Base-by-base conservation (phyloP, 2,113 vertebrate species). In the Hippocampus abdominalis region DNA sequence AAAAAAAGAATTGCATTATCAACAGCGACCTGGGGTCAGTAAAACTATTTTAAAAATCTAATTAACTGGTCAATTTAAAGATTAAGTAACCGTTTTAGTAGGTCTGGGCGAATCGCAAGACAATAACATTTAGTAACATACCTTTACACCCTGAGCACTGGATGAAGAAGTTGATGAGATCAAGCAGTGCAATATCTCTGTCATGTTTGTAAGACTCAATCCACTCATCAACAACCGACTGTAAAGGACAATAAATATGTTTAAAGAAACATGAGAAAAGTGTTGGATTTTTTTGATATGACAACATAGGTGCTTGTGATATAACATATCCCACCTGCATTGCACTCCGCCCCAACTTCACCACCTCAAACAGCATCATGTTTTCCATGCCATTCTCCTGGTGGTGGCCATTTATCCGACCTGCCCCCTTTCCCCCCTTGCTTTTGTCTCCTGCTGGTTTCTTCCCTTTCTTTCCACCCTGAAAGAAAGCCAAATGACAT, bases 71-170 rank as follows among this genome's bases (percentile, higher is more conserved):
- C 32, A 36, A 36, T 36, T 36, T 36, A 36, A 36, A 36, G 5
- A 36, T 36, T 36, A 36, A 36, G 32, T 36, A 36, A 36, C 32
- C 5, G 32, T 36, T 5, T 36, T 36, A 36, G 32, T 36, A 36
- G 4, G 32, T 4, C 32, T 6, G 32, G 5, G 32, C 32, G 32
- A 36, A 36, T 36, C 5, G 32, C 32, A 36, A 36, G 32, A 36
- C 6, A 44, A 36, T 15, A 12, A 4, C 29, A 46, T 9, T 25
- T 25, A 6, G 8, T 36, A 32, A 77, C 90, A 85, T 91, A 98
- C 97, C 97, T 99, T 98, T 98, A 86, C 97, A 99, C 84, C 97
- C 97, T 69, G 97, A 98, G 89, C 97, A 99, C 91, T 99, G 97
- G 90, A 99, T 99, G 86, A 99, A 99, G 90, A 99, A 99, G 89